Percentiles rank a stretch among this genome's conserved stretches.
These are phyloP conservation scores for Numenius arquata DNA, from an alignment of 2,113 vertebrate genomes.

Conservation along the genomic window DNA sequence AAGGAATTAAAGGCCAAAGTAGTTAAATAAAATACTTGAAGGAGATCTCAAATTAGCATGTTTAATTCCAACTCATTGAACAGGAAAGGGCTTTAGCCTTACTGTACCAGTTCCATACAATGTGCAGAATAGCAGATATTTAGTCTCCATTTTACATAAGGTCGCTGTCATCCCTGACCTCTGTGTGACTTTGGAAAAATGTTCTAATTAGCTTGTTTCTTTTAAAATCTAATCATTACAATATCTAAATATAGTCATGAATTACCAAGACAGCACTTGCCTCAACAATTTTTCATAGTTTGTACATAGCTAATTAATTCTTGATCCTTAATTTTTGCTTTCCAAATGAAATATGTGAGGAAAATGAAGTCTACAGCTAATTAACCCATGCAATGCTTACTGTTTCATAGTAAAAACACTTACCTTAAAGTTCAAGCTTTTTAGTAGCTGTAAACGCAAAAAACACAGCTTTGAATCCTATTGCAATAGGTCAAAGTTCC, in stretches of 20 bases:
- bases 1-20: conserved; percentile 81
- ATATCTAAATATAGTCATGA: conserved; percentile 43
- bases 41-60: conserved; percentile 89
- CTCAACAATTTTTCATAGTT: conserved; percentile 43
- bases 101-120: conserved; percentile 81
- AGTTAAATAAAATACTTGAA: conserved; percentile 84
- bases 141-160: background rate
- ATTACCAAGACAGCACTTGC: conserved; percentile 44
- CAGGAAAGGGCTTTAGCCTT: conserved; percentile 87
- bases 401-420: background rate
- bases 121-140: conserved; percentile 11
- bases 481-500: background rate
- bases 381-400: conserved; percentile 28
- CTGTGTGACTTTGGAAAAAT: conserved; percentile 21
- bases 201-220: conserved; percentile 48
- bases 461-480: background rate
- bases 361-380: conserved; percentile 40
- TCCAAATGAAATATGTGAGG: conserved; percentile 31
- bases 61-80: conserved; percentile 94
- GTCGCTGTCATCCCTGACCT: conserved; percentile 10
- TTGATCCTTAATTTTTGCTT: conserved; percentile 47
- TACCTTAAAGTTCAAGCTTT: background rate
- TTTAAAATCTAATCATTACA: conserved; percentile 54
- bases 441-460: background rate
- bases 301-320: conserved; percentile 15